Base-by-base conservation (phyloP, 1,140 invertebrate genomes). In the Phenacoccus solenopsis region DNA sequence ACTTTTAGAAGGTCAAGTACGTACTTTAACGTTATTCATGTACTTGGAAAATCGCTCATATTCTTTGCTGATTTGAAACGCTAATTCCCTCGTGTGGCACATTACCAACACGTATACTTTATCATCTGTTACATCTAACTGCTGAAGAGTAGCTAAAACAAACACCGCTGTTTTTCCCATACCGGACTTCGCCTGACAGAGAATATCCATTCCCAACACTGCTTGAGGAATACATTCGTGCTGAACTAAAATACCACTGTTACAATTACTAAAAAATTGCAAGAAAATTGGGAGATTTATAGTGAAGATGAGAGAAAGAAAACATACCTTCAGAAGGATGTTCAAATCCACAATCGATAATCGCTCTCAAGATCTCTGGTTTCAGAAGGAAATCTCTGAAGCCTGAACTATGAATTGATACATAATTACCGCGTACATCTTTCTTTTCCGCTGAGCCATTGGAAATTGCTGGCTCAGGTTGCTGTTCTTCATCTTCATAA, bases 101-200 rank as follows among this genome's bases (percentile, higher is more conserved):
- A 98, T 95, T 0, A 98, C 96, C 56, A 99, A 81, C 1, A 98
- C 96, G 74, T 96, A 96, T 2, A 96, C 94, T 80, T 95, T 91
- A 76, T 95, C 96, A 79, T 98, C 96, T 0, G 93, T 90, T 1
- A 94, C 89, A 80, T 99, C 96, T 67, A 99, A 78, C 76, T 96
- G 97, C 77, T 99, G 97, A 24, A 99, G 81, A 2, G 97, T 99
- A 1, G 97, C 96, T 73, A 99, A 82, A 0, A 99, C 97, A 83
- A 99, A 99, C 0, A 99, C 97, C 69, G 97, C 97, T 0, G 97
- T 99, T 82, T 99, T 99, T 12, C 97, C 97, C 97, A 99, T 99
- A 83, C 97, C 97, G 75, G 97, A 99, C 80, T 99, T 99, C 0
- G 97, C 97, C 82, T 99, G 97, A 76, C 96, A 99, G 1, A 99